Evolutionary conservation across 2,888 invertebrate genomes (phyloP), one percentile per base, ranked within the genome.

Genomic region (Callyntrura sp.): DNA sequence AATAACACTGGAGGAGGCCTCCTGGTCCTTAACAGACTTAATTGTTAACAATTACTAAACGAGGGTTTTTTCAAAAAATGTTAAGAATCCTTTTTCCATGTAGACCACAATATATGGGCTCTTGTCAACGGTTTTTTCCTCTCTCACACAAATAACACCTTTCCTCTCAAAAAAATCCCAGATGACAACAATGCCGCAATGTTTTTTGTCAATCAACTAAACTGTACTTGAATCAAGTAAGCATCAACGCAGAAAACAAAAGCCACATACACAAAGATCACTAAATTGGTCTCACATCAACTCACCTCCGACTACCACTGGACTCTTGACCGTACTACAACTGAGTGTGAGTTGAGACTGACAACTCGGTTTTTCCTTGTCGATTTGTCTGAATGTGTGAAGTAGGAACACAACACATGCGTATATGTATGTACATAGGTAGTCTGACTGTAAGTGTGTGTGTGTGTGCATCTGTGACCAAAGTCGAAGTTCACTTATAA

Each of bases 311-410:
- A 48, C 23, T 20, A 76, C 73, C 43, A 85, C 73, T 76, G 65
- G 65, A 87, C 87, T 87, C 81, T 87, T 87, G 87, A 81, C 81
- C 81, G 87, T 87, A 4, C 81, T 68, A 43, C 87, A 87, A 87
- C 87, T 81, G 87, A 81, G 87, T 57, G 87, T 87, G 81, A 87
- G 81, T 87, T 87, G 81, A 87, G 87, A 87, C 87, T 87, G 87
- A 87, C 87, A 87, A 87, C 81, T 87, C 87, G 87, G 87, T 81
- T 87, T 87, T 87, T 87, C 87, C 87, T 87, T 87, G 87, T 81
- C 57, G 48, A 43, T 51, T 48, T 55, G 62, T 43, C 45, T 55
- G 79, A 86, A 48, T 62, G 48, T 51, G 45, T 45, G 55, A 45
- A 45, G 17, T 68, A 78, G 28, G 43, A 57, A n/a, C 45, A 57